These are phyloP conservation scores for Ylistrum balloti DNA, from an alignment of 1,140 invertebrate species.

Conservation along the genomic window DNA sequence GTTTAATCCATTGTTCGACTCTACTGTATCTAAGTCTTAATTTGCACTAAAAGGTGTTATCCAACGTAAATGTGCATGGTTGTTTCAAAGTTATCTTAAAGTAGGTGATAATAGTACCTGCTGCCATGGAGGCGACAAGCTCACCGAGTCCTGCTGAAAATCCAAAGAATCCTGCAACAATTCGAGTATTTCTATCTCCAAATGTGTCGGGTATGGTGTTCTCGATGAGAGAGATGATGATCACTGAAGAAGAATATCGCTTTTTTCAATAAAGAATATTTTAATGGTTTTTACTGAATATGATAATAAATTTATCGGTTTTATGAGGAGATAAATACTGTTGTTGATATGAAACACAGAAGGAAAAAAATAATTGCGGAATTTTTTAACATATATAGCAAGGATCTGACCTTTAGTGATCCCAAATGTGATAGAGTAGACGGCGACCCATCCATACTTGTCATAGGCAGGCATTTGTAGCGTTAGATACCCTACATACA, in stretches of 20 bases:
- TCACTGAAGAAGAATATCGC: not conserved
- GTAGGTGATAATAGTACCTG: too few relatives aligned
- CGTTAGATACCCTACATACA: not conserved
- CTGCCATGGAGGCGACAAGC: not conserved
- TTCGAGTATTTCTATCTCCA: not conserved
- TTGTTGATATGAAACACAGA: too few relatives aligned
- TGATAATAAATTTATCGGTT: too few relatives aligned
- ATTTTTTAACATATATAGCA: not conserved
- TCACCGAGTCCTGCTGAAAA: not conserved
- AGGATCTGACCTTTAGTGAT: not conserved
- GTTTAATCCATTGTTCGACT: too few relatives aligned
- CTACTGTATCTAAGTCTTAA: too few relatives aligned
- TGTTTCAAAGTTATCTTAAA: too few relatives aligned
- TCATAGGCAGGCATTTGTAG: not conserved
- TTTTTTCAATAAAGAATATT: too few relatives aligned
- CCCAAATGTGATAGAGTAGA: not conserved
- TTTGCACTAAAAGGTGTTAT: too few relatives aligned
- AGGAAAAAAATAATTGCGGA: too few relatives aligned
- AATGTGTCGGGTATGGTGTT: not conserved
- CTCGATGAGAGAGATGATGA: not conserved
- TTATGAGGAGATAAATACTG: too few relatives aligned
- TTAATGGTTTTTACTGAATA: too few relatives aligned
- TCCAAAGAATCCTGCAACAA: not conserved
- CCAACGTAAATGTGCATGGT: too few relatives aligned
- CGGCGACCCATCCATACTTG: conserved; percentile 3